Conservation (phyloP, 2,113 vertebrate genomes). For the Stictonetta naevosa region DNA sequence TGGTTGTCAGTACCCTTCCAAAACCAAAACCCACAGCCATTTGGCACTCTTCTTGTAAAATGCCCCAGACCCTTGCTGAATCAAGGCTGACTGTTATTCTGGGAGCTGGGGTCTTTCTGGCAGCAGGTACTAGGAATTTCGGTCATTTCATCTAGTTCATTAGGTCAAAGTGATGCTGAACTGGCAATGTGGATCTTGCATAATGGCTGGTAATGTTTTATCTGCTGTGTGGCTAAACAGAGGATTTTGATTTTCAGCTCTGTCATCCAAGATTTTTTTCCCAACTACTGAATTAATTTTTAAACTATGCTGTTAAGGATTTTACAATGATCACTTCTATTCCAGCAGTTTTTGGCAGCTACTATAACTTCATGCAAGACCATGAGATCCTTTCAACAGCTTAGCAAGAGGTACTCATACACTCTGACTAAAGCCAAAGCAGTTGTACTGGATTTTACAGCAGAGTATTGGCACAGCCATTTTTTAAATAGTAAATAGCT, state of each 20-base stretch:
- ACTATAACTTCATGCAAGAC: neutral
- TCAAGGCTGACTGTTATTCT: neutral
- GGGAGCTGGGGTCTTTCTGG: neutral
- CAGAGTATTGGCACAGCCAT: neutral
- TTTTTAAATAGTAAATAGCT: neutral
- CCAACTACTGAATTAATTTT: neutral
- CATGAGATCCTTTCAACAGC: neutral
- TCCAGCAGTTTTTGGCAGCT: neutral
- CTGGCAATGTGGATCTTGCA: accelerated
- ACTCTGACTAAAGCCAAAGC: conserved; percentile 2
- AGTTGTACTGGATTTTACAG: neutral
- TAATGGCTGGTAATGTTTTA: neutral
- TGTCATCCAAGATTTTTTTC: neutral
- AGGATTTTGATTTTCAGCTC: neutral
- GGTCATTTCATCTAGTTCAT: neutral
- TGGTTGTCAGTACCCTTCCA: neutral
- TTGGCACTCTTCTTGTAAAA: neutral
- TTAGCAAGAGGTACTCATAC: neutral
- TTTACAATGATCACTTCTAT: neutral
- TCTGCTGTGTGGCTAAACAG: neutral
- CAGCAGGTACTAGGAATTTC: neutral
- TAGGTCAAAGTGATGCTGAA: neutral
- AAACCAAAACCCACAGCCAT: neutral
- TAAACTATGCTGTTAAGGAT: neutral
- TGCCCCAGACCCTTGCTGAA: neutral